phyloP scores from a whole-genome alignment of 1,140 invertebrate species.

The Tetranychus cinnabarinus region DNA sequence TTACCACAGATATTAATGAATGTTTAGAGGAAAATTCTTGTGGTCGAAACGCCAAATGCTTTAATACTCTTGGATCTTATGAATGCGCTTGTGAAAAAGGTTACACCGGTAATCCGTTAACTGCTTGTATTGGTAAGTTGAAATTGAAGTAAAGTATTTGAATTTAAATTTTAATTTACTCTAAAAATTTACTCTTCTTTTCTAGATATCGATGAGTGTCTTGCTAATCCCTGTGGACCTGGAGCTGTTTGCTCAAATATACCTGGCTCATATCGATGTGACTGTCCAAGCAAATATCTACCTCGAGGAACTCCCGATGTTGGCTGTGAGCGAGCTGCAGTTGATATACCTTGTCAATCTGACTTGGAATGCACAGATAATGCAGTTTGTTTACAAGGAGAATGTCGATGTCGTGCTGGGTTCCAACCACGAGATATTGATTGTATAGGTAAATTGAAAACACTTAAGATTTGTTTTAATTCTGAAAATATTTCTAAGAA shows the following conservation, averaged over 20 bases:
- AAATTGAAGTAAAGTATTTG: too few relatives aligned
- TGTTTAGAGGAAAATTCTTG: constrained; percentile 26
- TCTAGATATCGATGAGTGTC: constrained; percentile 15
- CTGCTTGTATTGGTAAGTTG: constrained; percentile 16
- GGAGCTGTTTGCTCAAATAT: constrained; percentile 72
- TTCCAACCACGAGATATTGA: constrained; percentile 22
- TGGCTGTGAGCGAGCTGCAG: constrained; percentile 8
- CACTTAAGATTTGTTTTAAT: background rate
- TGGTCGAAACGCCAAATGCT: constrained; percentile 47
- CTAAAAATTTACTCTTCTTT: background rate
- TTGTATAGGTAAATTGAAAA: constrained; percentile 13
- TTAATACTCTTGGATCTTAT: constrained; percentile 33
- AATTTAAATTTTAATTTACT: background rate
- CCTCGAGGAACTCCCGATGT: constrained; percentile 6
- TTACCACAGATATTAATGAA: constrained; percentile 8
- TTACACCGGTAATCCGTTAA: constrained; percentile 43
- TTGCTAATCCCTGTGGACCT: constrained; percentile 41
- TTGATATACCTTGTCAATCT: constrained; percentile 4
- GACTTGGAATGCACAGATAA: constrained; percentile 8
- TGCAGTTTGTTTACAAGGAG: constrained; percentile 4
- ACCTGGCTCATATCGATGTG: constrained; percentile 52
- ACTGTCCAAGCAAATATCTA: constrained; percentile 30
- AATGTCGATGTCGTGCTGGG: constrained; percentile 21
- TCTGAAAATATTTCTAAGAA: too few relatives aligned
- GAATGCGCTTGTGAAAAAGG: constrained; percentile 46